Percentiles rank a stretch among this genome's conserved stretches.
Conservation (phyloP, 2,888 invertebrate genomes). For the Chymomyza caudatula region DNA sequence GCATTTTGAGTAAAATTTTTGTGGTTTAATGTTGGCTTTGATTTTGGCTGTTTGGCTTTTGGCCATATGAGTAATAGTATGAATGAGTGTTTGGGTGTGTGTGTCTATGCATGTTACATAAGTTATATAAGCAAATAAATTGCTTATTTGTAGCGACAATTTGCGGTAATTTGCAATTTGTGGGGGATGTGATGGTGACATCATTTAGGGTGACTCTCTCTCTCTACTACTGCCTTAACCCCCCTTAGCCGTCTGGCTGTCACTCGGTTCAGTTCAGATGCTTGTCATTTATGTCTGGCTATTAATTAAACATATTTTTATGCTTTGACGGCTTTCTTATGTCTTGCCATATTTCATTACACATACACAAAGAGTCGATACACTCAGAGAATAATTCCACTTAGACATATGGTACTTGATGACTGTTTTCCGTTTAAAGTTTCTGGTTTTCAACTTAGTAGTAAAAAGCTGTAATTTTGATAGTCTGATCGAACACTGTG, state of each 20-base stretch:
- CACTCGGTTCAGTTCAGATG: not conserved
- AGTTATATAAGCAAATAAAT: slow-evolving; percentile 66
- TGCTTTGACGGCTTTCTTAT: slow-evolving; percentile 19
- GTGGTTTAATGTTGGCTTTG: not conserved
- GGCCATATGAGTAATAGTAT: not conserved
- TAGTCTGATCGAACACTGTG: too few species aligned
- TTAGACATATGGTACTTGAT: too few species aligned
- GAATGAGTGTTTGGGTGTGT: slow-evolving; percentile 11
- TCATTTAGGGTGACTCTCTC: slow-evolving; percentile 35
- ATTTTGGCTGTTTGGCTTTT: not conserved
- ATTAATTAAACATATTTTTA: slow-evolving; percentile 65
- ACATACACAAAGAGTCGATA: not conserved
- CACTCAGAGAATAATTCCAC: not conserved
- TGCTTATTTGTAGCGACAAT: slow-evolving; percentile 72
- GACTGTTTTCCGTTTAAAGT: too few species aligned
- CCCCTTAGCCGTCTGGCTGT: slow-evolving; percentile 22
- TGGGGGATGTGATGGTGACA: slow-evolving; percentile 43
- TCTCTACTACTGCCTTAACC: too few species aligned
- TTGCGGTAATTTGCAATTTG: slow-evolving; percentile 70
- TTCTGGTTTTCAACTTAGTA: too few species aligned
- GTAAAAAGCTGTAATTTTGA: too few species aligned
- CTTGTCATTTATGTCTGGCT: slow-evolving; percentile 29
- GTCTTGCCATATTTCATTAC: slow-evolving; percentile 33
- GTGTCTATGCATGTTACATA: slow-evolving; percentile 25
- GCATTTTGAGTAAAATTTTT: not conserved